Evolutionary conservation across 2,888 invertebrate species (phyloP).

Genomic region (Ormyrus thymus): DNA sequence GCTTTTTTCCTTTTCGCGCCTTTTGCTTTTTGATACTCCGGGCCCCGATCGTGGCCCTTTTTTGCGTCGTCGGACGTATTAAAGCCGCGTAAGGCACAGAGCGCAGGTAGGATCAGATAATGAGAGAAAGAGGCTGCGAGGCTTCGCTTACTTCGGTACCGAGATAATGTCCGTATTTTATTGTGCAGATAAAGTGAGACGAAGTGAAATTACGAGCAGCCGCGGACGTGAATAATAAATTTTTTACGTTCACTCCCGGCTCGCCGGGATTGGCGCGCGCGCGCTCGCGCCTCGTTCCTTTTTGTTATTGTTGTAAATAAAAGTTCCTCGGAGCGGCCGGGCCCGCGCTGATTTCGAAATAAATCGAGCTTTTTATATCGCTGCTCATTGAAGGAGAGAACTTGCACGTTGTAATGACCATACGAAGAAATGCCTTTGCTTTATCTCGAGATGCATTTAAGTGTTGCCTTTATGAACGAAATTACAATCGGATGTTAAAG

Average conservation of each 20-base stretch:
- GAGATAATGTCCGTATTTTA: conserved; percentile 54
- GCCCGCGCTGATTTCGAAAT: neutral
- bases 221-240: conserved; percentile 46
- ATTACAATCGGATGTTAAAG: too few relatives aligned
- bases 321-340: neutral
- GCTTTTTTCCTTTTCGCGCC: neutral
- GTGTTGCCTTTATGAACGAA: too few relatives aligned
- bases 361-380: neutral
- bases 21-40: neutral
- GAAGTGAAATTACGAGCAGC: conserved; percentile 51
- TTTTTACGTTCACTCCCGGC: conserved; percentile 12
- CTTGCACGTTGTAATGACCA: too few relatives aligned
- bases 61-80: conserved; percentile 33
- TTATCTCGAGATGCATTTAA: too few relatives aligned
- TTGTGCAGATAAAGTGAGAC: conserved; percentile 52
- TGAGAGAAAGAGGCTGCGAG: conserved; percentile 37
- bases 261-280: too few relatives aligned
- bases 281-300: neutral
- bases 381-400: too few relatives aligned
- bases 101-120: conserved; percentile 53
- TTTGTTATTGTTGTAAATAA: conserved; percentile 6
- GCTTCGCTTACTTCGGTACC: conserved; percentile 34
- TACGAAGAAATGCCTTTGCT: too few relatives aligned
- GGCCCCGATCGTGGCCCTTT: neutral
- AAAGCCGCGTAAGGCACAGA: conserved; percentile 43